Base-by-base conservation (phyloP, 2,888 invertebrate genomes). In the Chymomyza procnemis region DNA sequence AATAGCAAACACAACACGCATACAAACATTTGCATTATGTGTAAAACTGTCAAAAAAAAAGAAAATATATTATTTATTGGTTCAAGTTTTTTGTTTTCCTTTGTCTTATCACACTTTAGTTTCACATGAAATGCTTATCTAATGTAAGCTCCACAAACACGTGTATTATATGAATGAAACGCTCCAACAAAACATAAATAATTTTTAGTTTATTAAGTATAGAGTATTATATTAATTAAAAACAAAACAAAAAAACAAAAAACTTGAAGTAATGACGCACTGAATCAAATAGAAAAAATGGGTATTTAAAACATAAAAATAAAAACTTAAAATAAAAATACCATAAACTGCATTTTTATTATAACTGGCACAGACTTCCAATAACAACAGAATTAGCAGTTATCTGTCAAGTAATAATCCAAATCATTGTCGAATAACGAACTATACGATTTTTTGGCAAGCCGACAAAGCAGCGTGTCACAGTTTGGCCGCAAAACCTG, bases 211-310 rank as follows among this genome's bases (percentile, higher is more conserved):
- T 41, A 12, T 41, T 12, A 41, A 0, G 34, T 64, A 74, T 56
- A 71, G 67, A 71, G 63, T 75, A 85, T 78, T 79, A 80, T 85
- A 75, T 67, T 69, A 75, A 52, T 4, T 73, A 69, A 67, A 26
- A 26, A 1, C 8, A 26, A 26, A 1, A 8, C 69, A 69, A 67
- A 26, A 26, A 1, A 6, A 26, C 4, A 1, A 8, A 26, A 26
- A 26, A 26, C 61, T 69, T 78, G 66, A 82, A 70, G 86, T 79
- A 87, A 89, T 85, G 89, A 89, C 90, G 89, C 89, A 90, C 89
- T 90, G 90, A 90, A 90, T 90, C 88, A 90, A 90, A 90, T 90
- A 90, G 90, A 83, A 77, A 83, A 85, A 88, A 85, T 76, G 85
- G 85, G 87, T 88, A 84, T 79, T 82, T 83, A 85, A 87, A 84